These are phyloP conservation scores for Percopsis transmontana DNA, from an alignment of 2,113 vertebrate genomes.

Conservation along the genomic window DNA sequence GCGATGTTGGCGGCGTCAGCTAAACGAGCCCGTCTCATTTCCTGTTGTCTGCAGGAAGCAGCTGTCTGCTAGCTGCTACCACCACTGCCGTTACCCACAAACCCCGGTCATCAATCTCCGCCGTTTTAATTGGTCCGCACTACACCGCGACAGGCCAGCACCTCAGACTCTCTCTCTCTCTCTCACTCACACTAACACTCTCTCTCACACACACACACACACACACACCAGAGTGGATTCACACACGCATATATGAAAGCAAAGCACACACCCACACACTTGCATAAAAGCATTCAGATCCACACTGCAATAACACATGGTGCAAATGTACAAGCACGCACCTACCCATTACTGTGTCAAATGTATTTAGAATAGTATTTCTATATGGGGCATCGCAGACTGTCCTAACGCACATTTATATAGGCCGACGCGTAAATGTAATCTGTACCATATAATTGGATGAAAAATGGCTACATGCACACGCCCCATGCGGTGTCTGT, in stretches of 20 bases:
- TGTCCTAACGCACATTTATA: not conserved
- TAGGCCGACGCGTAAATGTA: no score
- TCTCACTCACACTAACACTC: constrained; percentile 10
- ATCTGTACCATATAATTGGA: no score
- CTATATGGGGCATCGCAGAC: no score
- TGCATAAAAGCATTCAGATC: not conserved
- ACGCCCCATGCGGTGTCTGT: no score
- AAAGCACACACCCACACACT: constrained; percentile 31
- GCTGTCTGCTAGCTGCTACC: constrained; percentile 60
- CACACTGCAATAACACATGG: constrained; percentile 24
- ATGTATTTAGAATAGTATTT: not conserved
- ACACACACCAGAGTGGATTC: not conserved
- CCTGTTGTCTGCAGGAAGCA: constrained; percentile 80
- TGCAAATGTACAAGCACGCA: constrained; percentile 2
- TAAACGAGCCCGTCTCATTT: constrained; percentile 80
- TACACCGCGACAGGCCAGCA: constrained; percentile 48
- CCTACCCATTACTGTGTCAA: constrained; percentile 1
- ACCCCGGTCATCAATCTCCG: constrained; percentile 76
- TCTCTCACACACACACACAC: not conserved
- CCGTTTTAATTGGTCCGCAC: constrained; percentile 77
- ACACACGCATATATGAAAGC: constrained; percentile 27
- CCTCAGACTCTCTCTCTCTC: no score
- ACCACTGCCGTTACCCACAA: constrained; percentile 54
- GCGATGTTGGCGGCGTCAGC: constrained; percentile 69
- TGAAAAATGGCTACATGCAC: no score